phyloP scores from a whole-genome alignment of 1,140 invertebrate genomes.

The Alviniconcha marisindica region DNA sequence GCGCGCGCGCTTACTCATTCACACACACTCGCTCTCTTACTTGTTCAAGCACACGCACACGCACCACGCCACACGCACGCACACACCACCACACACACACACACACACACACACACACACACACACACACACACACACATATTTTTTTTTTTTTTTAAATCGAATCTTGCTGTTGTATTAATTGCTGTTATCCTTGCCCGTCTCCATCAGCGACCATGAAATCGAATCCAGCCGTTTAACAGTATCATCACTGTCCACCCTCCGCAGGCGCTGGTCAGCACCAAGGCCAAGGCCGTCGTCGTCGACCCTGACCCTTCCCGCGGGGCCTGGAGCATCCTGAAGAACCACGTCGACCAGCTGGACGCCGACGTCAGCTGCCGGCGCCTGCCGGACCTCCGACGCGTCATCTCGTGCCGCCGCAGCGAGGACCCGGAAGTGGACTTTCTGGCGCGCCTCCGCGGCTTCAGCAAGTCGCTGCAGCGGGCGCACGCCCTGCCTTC shows the following conservation, averaged over 20 bases:
- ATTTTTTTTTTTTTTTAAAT: too few species aligned
- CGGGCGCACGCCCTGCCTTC: constrained; percentile 4
- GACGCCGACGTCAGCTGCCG: constrained; percentile 9
- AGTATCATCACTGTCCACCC: not conserved
- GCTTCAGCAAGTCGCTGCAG: not conserved
- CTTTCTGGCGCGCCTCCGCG: constrained; percentile 24
- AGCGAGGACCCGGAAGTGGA: constrained; percentile 23
- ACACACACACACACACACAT: not conserved
- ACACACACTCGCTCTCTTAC: too few species aligned
- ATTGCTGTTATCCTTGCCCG: too few species aligned
- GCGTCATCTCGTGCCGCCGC: constrained; percentile 30
- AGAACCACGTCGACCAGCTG: not conserved
- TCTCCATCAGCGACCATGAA: too few species aligned
- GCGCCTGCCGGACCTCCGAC: constrained; percentile 20
- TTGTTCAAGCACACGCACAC: too few species aligned
- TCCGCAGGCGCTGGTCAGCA: constrained; percentile 28
- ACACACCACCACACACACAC: too few species aligned
- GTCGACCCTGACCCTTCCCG: constrained; percentile 27
- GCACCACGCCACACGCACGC: too few species aligned
- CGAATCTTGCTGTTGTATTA: too few species aligned
- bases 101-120: not conserved
- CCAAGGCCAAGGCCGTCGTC: constrained; percentile 36
- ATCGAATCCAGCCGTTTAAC: not conserved
- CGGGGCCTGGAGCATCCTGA: constrained; percentile 26
- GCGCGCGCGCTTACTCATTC: too few species aligned